Percentiles rank a stretch among this genome's conserved stretches.
These are phyloP conservation scores for Parthenolecanium corni DNA, from an alignment of 2,888 invertebrate species.

Conservation along the genomic window DNA sequence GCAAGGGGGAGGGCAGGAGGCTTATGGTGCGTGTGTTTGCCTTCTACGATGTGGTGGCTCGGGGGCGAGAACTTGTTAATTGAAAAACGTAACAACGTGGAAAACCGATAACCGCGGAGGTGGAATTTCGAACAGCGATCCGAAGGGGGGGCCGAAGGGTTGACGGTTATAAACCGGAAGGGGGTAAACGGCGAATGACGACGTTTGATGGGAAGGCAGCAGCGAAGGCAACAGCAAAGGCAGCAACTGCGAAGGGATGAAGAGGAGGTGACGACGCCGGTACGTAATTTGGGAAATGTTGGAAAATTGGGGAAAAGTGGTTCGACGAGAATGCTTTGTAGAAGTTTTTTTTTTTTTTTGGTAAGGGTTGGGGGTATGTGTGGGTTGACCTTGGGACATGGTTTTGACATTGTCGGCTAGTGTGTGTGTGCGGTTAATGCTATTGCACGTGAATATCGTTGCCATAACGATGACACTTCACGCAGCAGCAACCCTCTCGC, in stretches of 20 bases:
- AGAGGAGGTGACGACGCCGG: no score
- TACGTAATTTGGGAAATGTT: neutral
- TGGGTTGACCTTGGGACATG: slow-evolving; percentile 26
- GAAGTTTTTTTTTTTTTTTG: no score
- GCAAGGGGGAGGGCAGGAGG: no score
- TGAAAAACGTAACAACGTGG: slow-evolving; percentile 2
- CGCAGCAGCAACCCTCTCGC: slow-evolving; percentile 11
- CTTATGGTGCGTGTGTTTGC: neutral
- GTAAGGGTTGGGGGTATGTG: slow-evolving; percentile 5
- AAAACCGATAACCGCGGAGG: slow-evolving; percentile 18
- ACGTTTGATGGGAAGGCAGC: no score
- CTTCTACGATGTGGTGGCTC: neutral
- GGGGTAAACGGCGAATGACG: no score
- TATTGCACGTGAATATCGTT: slow-evolving; percentile 28
- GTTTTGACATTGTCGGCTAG: slow-evolving; percentile 26
- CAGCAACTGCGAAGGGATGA: no score
- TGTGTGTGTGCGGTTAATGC: slow-evolving; percentile 19
- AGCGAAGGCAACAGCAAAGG: no score
- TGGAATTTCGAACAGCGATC: neutral
- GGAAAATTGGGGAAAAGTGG: slow-evolving; percentile 2
- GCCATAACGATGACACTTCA: slow-evolving; percentile 28
- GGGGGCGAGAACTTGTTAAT: neutral
- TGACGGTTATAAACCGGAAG: no score
- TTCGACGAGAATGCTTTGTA: no score
- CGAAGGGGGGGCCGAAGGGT: neutral